Conservation (phyloP, 2,797 vertebrate species). For the Silurus lanzhouensis region DNA sequence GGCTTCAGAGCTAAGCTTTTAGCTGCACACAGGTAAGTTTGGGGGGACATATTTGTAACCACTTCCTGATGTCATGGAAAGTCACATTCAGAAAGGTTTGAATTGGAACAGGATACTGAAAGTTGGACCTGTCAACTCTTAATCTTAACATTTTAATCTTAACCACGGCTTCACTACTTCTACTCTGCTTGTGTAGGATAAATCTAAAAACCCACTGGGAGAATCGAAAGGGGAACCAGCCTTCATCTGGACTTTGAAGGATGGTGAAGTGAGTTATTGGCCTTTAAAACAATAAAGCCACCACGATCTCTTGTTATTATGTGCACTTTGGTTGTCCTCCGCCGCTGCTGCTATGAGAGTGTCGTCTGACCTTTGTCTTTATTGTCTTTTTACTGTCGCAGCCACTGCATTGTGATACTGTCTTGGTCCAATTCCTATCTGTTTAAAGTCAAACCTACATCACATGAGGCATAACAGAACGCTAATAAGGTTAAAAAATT, state of each 20-base stretch:
- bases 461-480: slow-evolving; percentile 23
- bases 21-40: slow-evolving; percentile 48
- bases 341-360: slow-evolving; percentile 35
- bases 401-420: slow-evolving; percentile 37
- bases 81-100: slow-evolving; percentile 44
- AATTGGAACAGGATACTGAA: slow-evolving; percentile 47
- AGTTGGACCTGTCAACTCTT: slow-evolving; percentile 28
- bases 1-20: slow-evolving; percentile 18
- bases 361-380: slow-evolving; percentile 39
- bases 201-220: slow-evolving; percentile 69
- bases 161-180: slow-evolving; percentile 64
- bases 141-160: slow-evolving; percentile 43
- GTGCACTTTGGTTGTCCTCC: slow-evolving; percentile 24
- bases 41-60: background rate
- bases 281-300: slow-evolving; percentile 48
- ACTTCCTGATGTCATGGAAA: slow-evolving; percentile 5
- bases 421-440: slow-evolving; percentile 30
- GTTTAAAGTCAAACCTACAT: background rate
- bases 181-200: slow-evolving; percentile 78
- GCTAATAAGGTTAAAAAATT: background rate
- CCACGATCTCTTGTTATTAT: slow-evolving; percentile 24
- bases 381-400: slow-evolving; percentile 29
- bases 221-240: slow-evolving; percentile 55
- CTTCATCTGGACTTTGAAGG: slow-evolving; percentile 69
- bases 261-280: slow-evolving; percentile 72